Conservation (phyloP, 2,797 vertebrate genomes). For the Propithecus deckenii region DNA sequence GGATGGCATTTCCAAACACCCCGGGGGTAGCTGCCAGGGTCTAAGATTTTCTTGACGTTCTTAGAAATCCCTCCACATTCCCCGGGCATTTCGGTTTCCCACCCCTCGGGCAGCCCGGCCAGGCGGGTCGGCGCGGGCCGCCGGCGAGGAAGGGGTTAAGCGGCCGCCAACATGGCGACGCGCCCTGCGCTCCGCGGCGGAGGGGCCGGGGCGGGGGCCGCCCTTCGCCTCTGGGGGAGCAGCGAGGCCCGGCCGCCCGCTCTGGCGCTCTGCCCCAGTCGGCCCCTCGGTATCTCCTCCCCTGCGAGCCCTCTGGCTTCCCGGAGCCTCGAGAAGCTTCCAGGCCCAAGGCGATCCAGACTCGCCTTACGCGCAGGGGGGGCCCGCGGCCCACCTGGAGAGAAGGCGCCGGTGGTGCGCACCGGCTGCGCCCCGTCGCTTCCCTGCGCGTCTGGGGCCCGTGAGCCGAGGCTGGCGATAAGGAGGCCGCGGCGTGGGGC, state of each 20-base stretch:
- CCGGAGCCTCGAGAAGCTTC: neutral
- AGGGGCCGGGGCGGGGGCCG: slow-evolving; percentile 41
- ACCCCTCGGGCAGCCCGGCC: accelerated
- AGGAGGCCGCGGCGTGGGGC: neutral
- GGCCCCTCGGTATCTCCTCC: neutral
- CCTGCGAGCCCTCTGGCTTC: neutral
- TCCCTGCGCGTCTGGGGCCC: neutral
- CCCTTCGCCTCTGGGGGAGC: slow-evolving; percentile 66
- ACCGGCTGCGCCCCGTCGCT: neutral
- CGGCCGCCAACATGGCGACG: slow-evolving; percentile 53
- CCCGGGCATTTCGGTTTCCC: neutral
- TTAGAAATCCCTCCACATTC: neutral
- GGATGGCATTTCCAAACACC: neutral
- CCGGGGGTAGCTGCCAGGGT: neutral
- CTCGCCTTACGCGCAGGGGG: neutral
- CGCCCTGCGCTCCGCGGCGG: slow-evolving; percentile 14
- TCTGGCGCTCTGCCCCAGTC: neutral
- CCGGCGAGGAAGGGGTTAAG: neutral
- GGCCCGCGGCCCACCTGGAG: neutral
- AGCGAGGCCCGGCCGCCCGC: neutral
- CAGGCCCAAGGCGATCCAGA: neutral
- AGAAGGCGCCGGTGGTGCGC: accelerated
- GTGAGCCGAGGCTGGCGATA: neutral
- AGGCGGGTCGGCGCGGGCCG: neutral
- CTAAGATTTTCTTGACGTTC: neutral